phyloP scores from a whole-genome alignment of 2,888 invertebrate species.

The Bruchidius siliquastri region DNA sequence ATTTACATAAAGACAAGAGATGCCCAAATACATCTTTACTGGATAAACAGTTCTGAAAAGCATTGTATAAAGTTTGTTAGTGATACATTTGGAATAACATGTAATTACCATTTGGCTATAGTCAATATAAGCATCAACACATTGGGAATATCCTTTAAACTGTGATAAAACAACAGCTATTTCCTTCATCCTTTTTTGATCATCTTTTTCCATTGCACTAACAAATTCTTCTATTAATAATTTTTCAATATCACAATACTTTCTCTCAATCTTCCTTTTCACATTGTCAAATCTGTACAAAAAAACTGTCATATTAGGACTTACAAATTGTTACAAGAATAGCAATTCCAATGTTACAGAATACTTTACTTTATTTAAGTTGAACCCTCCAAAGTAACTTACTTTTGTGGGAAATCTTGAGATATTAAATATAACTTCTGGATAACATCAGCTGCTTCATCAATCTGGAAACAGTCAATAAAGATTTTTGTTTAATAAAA shows the following conservation, averaged over 20 bases:
- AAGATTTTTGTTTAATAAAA: neutral
- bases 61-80: neutral
- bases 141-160: conserved; percentile 94
- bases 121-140: conserved; percentile 95
- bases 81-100: too few relatives aligned
- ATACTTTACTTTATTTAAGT: too few relatives aligned
- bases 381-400: conserved; percentile 23
- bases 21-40: conserved; percentile 89
- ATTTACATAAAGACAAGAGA: conserved; percentile 83
- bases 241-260: conserved; percentile 86
- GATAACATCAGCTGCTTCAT: conserved; percentile 95
- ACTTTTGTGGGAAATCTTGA: conserved; percentile 89
- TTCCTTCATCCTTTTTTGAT: conserved; percentile 86
- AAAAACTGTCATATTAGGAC: conserved; percentile 4
- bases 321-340: neutral
- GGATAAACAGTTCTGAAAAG: conserved; percentile 70
- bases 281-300: conserved; percentile 67
- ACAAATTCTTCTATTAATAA: conserved; percentile 92
- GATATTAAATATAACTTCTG: conserved; percentile 94
- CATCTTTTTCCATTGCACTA: conserved; percentile 78
- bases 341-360: too few relatives aligned
- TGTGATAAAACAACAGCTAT: conserved; percentile 88
- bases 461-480: conserved; percentile 57
- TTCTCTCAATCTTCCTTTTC: conserved; percentile 78
- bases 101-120: conserved; percentile 81